Percentiles rank a stretch among this genome's conserved stretches.
Evolutionary conservation across 2,888 invertebrate species (phyloP).

Genomic region (Drosophila longiperda): DNA sequence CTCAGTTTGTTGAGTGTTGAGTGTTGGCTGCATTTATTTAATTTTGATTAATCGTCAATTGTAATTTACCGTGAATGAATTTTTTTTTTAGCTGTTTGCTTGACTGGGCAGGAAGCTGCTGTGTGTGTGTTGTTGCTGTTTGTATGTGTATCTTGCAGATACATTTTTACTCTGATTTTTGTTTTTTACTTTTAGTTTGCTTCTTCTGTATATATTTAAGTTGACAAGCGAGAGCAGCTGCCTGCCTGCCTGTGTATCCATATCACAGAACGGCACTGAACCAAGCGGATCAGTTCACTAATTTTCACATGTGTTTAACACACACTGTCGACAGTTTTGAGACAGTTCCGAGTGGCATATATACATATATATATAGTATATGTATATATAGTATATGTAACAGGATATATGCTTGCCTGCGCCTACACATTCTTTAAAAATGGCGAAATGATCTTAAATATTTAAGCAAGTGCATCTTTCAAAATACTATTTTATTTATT

Average conservation of each 20-base stretch:
- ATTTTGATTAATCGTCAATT: conserved; percentile 24
- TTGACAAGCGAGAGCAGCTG: conserved; percentile 49
- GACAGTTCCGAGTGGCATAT: conserved; percentile 11
- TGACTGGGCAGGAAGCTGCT: conserved; percentile 37
- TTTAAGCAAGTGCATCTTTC: background rate
- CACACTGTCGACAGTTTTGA: conserved; percentile 59
- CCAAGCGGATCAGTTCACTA: conserved; percentile 28
- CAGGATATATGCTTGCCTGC: conserved; percentile 28
- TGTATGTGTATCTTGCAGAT: conserved; percentile 59
- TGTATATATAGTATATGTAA: conserved; percentile 2
- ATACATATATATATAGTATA: background rate
- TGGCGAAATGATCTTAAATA: background rate
- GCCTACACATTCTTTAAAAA: conserved; percentile 3
- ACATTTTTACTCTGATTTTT: conserved; percentile 55
- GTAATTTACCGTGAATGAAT: conserved; percentile 47
- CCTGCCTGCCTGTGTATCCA: conserved; percentile 21
- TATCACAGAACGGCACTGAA: conserved; percentile 33
- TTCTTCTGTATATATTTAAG: conserved; percentile 4
- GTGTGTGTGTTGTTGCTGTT: conserved; percentile 13
- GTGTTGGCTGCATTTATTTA: conserved; percentile 5
- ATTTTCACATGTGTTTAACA: conserved; percentile 70
- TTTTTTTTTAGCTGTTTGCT: conserved; percentile 10
- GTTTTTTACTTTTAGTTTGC: conserved; percentile 26
- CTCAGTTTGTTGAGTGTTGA: background rate
- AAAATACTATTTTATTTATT: background rate